Base-by-base conservation (phyloP, 2,888 invertebrate genomes). In the Chamaedrilus cognettii region DNA sequence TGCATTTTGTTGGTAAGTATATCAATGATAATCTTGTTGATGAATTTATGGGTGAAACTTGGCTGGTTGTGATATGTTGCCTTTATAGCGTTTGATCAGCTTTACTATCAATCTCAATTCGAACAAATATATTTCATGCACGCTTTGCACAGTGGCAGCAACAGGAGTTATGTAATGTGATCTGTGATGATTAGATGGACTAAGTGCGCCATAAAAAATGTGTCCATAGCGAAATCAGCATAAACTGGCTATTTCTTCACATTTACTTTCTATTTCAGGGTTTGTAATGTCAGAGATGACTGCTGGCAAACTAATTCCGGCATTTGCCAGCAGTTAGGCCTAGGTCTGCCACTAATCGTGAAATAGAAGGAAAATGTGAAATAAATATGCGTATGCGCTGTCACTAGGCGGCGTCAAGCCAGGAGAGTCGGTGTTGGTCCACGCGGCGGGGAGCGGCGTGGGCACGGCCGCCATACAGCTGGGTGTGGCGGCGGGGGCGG, bases 401-500 rank as follows among this genome's bases (percentile, higher is more conserved):
- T n/a, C n/a, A n/a, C n/a, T n/a, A 83, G 83, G 80, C 15, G 75
- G 79, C 19, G 68, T 82, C 3, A 60, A 76, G 64, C 58, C 73
- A 11, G 78, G 78, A 32, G 81, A 84, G 30, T 70, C 71, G 2
- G 82, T 85, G n/a, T 73, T 85, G 55, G 79, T 84, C 28, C 84
- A 84, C 68, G 84, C 82, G 33, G 84, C 82, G 3, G 83, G 78
- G 3, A 84, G 83, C 74, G 84, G 84, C 3, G 83, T 85, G 26
- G 84, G 83, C 7, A 82, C 83, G 7, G 83, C 84, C 19, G 83
- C 83, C 19, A 74, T 80, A 32, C 84, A 84, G 75, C 73, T 85
- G 42, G 76, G 73, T n/a, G 59, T 71, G 28, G 70, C 78, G 34
- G 79, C 77, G 23, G 77, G 77, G 2, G 80, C 78, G 56, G 74